Evolutionary conservation across 2,113 vertebrate species (phyloP), one percentile per base, ranked within the genome.

Genomic region (Prochilodus magdalenae): DNA sequence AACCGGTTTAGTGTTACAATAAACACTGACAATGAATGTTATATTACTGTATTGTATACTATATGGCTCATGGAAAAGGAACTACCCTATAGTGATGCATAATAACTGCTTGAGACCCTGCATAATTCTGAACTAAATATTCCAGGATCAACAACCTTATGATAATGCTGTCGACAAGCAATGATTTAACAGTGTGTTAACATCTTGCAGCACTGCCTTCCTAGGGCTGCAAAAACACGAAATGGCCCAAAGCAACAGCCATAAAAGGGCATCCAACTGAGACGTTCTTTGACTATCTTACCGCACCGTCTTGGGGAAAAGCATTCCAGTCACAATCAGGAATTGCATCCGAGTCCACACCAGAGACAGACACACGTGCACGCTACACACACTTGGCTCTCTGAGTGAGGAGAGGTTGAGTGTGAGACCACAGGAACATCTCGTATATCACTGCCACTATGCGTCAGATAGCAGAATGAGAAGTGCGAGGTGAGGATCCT

Each of bases 111-210:
- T 30, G 53, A 63, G 70, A 36, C 30, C 29, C 33, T 55, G 47
- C 85, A 27, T 79, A 89, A 63, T 49, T 36, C 73, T 53, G 69
- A 53, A 73, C 72, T 65, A 26, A n/a, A 16, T 26, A 44, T 84
- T 89, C 86, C 90, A 90, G 82, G 81, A 86, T 87, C 81, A 88
- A 88, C 84, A 83, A 73, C 59, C 57, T 72, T 89, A 87, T 89
- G 88, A 89, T 87, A 89, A 89, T 89, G 83, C 70, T 85, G 82
- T 87, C 75, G 24, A 80, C 87, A 53, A 30, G 63, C 86, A 33
- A 83, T 82, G 75, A 90, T 84, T 88, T 86, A 81, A 89, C 79
- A 90, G 75, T 77, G 86, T 81, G 84, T 80, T 90, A 89, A 92
- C 87, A 90, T 87, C 75, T 85, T 87, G 81, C 78, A 86, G 55